Conservation (phyloP, 2,113 vertebrate species). For the Oreochromis aureus region DNA sequence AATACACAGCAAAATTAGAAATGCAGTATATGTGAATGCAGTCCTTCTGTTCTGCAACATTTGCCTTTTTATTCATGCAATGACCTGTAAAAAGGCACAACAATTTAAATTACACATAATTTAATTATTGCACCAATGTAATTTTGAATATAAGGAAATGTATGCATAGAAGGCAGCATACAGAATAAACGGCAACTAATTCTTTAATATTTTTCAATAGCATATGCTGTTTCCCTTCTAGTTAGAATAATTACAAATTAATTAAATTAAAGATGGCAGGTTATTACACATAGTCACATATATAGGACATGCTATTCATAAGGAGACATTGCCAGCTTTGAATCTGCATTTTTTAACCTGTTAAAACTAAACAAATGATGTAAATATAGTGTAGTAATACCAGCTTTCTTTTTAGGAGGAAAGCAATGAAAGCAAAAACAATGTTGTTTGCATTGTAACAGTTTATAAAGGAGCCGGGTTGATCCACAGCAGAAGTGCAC, state of each 20-base stretch:
- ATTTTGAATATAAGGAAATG: neutral
- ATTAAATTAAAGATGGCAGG: neutral
- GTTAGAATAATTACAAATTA: neutral
- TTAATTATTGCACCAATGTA: neutral
- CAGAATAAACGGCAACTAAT: neutral
- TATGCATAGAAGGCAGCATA: neutral
- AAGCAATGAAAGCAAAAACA: conserved; percentile 30
- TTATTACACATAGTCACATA: neutral
- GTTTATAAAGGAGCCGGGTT: conserved; percentile 22
- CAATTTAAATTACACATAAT: neutral
- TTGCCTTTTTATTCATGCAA: neutral
- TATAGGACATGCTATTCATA: neutral
- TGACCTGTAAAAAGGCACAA: neutral
- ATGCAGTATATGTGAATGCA: neutral
- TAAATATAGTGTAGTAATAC: neutral
- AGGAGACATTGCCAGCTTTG: neutral
- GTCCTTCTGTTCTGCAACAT: neutral
- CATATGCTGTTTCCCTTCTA: neutral
- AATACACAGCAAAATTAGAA: neutral
- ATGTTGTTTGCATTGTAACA: conserved; percentile 16
- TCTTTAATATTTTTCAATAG: neutral
- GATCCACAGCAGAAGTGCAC: neutral
- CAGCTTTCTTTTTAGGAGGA: neutral
- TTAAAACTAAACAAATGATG: neutral
- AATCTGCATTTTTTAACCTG: neutral